Conservation (phyloP, 2,888 invertebrate species). For the Acleris cristana region DNA sequence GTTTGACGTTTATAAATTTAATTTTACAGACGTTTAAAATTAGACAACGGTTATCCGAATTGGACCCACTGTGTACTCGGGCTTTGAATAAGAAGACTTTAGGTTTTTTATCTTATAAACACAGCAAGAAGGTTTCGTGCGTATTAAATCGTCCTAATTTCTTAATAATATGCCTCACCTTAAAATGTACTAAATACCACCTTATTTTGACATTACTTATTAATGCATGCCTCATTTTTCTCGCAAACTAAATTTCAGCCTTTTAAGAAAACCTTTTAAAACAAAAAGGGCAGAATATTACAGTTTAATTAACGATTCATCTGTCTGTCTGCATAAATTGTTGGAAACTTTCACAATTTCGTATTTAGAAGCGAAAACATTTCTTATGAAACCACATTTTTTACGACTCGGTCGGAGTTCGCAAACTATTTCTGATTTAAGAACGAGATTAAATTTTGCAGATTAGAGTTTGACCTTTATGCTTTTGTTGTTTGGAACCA, state of each 20-base stretch:
- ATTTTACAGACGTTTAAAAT: too few species aligned
- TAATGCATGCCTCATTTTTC: not conserved
- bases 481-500: not conserved
- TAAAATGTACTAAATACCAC: too few species aligned
- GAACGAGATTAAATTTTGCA: constrained; percentile 29
- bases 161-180: too few species aligned
- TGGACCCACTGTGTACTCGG: too few species aligned
- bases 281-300: constrained; percentile 3
- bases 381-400: constrained; percentile 33
- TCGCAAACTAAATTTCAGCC: not conserved
- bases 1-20: too few species aligned
- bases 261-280: not conserved
- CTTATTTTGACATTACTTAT: too few species aligned
- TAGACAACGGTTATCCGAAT: too few species aligned
- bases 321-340: constrained; percentile 28
- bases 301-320: constrained; percentile 28
- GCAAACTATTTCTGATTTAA: constrained; percentile 28
- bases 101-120: too few species aligned
- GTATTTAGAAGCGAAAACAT: constrained; percentile 21
- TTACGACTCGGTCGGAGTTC: constrained; percentile 26
- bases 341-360: constrained; percentile 34
- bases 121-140: too few species aligned
- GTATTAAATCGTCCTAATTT: too few species aligned
- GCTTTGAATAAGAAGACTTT: too few species aligned
- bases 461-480: not conserved